phyloP scores from a whole-genome alignment of 2,888 invertebrate genomes.

The Noctuana brunneofusca region DNA sequence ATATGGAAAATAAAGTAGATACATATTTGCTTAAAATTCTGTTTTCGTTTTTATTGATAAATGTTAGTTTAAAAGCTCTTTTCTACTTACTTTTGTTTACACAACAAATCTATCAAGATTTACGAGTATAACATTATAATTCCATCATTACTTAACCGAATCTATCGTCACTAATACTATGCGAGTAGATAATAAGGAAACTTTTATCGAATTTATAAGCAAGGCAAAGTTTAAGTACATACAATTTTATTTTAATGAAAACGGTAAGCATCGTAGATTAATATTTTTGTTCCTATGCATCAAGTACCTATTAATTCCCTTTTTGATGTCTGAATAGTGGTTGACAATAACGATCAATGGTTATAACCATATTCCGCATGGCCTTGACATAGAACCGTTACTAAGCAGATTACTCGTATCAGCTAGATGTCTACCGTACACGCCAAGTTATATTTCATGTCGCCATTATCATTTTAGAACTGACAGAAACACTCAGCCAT shows the following conservation, averaged over 20 bases:
- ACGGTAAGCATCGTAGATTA: too few species aligned
- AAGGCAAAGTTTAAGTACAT: too few species aligned
- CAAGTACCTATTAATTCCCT: neutral
- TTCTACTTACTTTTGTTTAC: too few species aligned
- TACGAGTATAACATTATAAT: too few species aligned
- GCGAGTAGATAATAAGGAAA: too few species aligned
- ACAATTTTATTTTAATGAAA: too few species aligned
- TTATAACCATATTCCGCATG: constrained; percentile 18
- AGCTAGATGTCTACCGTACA: constrained; percentile 40
- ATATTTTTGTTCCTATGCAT: too few species aligned
- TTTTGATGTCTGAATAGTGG: constrained; percentile 5
- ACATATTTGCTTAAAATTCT: neutral
- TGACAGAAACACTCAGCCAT: constrained; percentile 10
- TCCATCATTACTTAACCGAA: too few species aligned
- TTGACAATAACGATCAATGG: constrained; percentile 8
- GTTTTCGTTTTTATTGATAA: constrained; percentile 5
- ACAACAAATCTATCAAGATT: too few species aligned
- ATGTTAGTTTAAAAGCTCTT: neutral
- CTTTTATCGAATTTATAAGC: too few species aligned
- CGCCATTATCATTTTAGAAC: constrained; percentile 2
- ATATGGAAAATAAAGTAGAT: neutral
- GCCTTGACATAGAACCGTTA: constrained; percentile 42
- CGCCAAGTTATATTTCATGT: constrained; percentile 25
- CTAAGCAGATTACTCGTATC: constrained; percentile 39
- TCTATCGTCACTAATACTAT: too few species aligned